A percentile compares a stretch with the other conserved stretches of the same genome.
Evolutionary conservation across 2,888 invertebrate species (phyloP).

Genomic region (Boloria euphrosyne): DNA sequence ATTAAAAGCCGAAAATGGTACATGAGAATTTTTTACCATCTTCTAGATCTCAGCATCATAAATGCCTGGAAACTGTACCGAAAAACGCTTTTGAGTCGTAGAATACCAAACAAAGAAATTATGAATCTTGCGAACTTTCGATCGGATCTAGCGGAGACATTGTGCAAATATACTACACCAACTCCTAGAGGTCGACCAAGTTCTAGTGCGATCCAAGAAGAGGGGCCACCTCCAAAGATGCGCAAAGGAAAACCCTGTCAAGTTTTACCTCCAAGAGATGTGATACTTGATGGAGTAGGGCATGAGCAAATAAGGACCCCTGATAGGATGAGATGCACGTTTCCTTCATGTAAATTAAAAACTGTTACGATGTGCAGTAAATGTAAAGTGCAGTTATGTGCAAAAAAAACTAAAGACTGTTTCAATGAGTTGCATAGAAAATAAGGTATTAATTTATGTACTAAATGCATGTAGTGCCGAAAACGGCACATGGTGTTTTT

Average conservation of each 20-base stretch:
- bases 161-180: neutral
- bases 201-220: conserved; percentile 5
- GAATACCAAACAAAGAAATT: neutral
- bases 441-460: conserved; percentile 19
- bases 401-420: conserved; percentile 23
- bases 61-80: conserved; percentile 23
- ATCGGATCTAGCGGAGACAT: neutral
- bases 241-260: conserved; percentile 4
- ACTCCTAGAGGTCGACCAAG: neutral
- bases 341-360: conserved; percentile 11
- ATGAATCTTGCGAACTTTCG: neutral
- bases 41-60: conserved; percentile 22
- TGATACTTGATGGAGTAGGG: conserved; percentile 15
- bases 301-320: conserved; percentile 12
- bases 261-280: conserved; percentile 14
- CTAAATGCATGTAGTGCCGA: conserved; percentile 19
- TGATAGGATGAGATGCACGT: conserved; percentile 10
- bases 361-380: conserved; percentile 13
- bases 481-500: conserved; percentile 14
- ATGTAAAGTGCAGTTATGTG: conserved; percentile 20
- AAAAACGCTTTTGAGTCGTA: neutral
- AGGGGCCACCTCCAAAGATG: conserved; percentile 7
- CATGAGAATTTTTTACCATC: conserved; percentile 20
- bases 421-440: conserved; percentile 24
- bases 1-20: conserved; percentile 19